Evolutionary conservation across 53 echinoderm and acorn worm genomes (phyloP).

Genomic region (Apostichopus leukothele): DNA sequence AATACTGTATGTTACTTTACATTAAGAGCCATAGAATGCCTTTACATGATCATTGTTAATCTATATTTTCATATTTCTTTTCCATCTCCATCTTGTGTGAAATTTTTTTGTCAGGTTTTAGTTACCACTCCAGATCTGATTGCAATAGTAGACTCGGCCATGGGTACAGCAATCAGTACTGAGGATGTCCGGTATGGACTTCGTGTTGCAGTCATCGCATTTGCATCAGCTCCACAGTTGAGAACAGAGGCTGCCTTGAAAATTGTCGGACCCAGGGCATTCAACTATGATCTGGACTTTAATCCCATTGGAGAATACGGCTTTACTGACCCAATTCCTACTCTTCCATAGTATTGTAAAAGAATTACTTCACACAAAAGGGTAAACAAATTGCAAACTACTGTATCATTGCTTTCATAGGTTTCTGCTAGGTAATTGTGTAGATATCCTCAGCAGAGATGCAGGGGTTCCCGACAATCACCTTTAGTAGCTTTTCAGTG

Average conservation of each 20-base stretch:
- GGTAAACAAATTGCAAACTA: no score
- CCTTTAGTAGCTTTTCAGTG: no score
- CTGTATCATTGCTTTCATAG: no score
- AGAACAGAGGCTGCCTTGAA: conserved; percentile 61
- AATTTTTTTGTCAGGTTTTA: neutral
- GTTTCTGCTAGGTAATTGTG: no score
- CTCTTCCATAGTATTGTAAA: conserved; percentile 18
- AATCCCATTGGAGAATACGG: conserved; percentile 64
- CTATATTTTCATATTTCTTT: no score
- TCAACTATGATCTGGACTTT: conserved; percentile 78
- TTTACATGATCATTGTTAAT: no score
- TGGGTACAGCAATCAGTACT: conserved; percentile 72
- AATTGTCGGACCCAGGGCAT: conserved; percentile 76
- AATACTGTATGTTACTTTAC: no score
- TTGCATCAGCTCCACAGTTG: conserved; percentile 67
- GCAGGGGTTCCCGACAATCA: no score
- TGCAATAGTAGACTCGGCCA: conserved; percentile 68
- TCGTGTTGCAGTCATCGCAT: conserved; percentile 70
- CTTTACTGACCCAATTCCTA: conserved; percentile 53
- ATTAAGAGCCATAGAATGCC: no score
- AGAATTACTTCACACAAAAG: no score
- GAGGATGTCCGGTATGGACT: conserved; percentile 83
- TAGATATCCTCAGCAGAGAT: no score
- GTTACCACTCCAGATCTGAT: conserved; percentile 88
- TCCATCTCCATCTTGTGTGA: no score